These are phyloP conservation scores for Cossypha caffra DNA, from an alignment of 2,797 vertebrate genomes.

Conservation along the genomic window DNA sequence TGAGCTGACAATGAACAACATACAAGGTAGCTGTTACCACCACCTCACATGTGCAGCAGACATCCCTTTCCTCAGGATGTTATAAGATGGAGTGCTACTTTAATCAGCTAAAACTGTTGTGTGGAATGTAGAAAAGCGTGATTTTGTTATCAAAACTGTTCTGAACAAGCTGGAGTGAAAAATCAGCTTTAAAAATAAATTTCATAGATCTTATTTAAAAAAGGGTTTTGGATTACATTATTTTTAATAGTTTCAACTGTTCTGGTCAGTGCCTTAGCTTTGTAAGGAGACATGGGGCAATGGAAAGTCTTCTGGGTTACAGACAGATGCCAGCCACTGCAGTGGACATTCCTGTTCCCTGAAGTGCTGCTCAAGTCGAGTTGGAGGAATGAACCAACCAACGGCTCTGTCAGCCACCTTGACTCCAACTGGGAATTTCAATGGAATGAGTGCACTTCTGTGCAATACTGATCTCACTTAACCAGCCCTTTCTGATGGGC, in stretches of 20 bases:
- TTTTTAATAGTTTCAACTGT: not conserved
- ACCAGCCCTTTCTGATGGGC: not conserved
- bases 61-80: not conserved
- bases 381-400: not conserved
- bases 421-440: not conserved
- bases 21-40: not conserved
- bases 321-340: not conserved
- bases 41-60: not conserved
- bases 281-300: not conserved
- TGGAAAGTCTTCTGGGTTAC: not conserved
- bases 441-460: not conserved
- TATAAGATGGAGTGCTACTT: conserved; percentile 12
- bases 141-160: conserved; percentile 21
- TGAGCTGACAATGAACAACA: not conserved
- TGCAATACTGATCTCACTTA: not conserved
- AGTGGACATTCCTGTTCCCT: not conserved
- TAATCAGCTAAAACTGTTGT: conserved; percentile 3
- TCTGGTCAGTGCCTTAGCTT: not conserved
- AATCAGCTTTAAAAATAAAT: not conserved
- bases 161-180: not conserved
- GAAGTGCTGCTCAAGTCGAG: not conserved
- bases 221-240: not conserved
- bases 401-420: not conserved
- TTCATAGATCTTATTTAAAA: not conserved
- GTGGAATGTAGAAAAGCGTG: not conserved